Evolutionary conservation across 2,797 vertebrate species (phyloP), one percentile per base, ranked within the genome.

Genomic region (Gastrophryne carolinensis): DNA sequence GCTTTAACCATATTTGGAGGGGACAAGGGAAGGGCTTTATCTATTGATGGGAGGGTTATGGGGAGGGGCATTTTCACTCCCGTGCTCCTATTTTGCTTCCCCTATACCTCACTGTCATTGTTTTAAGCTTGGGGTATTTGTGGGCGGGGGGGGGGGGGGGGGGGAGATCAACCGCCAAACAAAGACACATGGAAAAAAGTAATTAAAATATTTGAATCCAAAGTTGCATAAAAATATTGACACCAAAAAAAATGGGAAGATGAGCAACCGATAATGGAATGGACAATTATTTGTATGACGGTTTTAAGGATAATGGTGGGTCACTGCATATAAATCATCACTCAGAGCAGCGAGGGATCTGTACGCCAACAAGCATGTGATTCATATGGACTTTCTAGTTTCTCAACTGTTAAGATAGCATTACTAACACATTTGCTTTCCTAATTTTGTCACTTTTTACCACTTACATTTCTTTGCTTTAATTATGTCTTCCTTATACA

Each of bases 1-100:
- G 75, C 75, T 78, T 78, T 78, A 83, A 52, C 61, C 80, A 80
- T 81, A 78, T 80, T 65, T 73, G 80, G 81, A 81, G 79, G 39
- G 68, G 75, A 80, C 82, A 84, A 72, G 83, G 79, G 79, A 69
- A 57, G 78, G 78, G 81, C 83, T 83, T 81, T 83, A 78, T 64
- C 86, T 79, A 78, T 73, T 81, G 82, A 81, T 63, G 73, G 77
- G 35, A 67, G 69, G 76, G 52, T 71, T 37, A 39, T 65, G 71
- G 75, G 68, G 11, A 32, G 50, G 80, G n/a, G 21, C 68, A 79
- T 79, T 79, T 80, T 58, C 52, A 54, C 54, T 64, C 72, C 58
- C 69, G 68, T 75, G 32, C 54, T 57, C 58, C 60, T 56, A 50
- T 72, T 73, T 61, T 21, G 13, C 35, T 58, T 26, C 70, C 72